These are phyloP conservation scores for Boleophthalmus pectinirostris DNA, from an alignment of 2,113 vertebrate species.

Conservation along the genomic window DNA sequence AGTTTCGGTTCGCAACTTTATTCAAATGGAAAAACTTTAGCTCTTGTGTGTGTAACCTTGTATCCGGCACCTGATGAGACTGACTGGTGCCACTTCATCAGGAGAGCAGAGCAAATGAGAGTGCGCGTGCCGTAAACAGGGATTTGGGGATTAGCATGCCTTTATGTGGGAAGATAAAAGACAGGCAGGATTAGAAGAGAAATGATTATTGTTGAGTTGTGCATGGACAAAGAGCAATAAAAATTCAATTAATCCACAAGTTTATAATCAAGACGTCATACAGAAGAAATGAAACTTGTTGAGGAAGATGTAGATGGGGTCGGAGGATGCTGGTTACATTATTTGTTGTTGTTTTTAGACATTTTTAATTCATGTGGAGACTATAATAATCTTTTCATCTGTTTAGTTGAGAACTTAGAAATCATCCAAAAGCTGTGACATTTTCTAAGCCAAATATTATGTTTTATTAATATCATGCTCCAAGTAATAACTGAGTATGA, in stretches of 20 bases:
- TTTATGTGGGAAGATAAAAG: slow-evolving; percentile 76
- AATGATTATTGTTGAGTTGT: slow-evolving; percentile 72
- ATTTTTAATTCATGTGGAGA: no score
- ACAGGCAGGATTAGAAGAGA: slow-evolving; percentile 66
- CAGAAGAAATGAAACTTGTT: slow-evolving; percentile 44
- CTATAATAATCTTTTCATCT: no score
- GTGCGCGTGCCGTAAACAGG: slow-evolving; percentile 66
- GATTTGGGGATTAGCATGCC: slow-evolving; percentile 73
- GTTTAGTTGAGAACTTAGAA: neutral
- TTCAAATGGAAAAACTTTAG: slow-evolving; percentile 22
- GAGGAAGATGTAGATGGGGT: slow-evolving; percentile 18
- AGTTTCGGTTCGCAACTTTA: slow-evolving; percentile 1
- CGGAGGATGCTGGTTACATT: neutral
- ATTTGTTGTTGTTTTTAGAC: no score
- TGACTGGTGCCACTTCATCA: slow-evolving; percentile 48
- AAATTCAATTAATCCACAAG: slow-evolving; percentile 69
- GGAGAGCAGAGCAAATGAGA: slow-evolving; percentile 54
- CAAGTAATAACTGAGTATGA: no score
- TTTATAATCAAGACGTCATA: slow-evolving; percentile 71
- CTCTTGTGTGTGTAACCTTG: slow-evolving; percentile 22
- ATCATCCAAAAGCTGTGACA: neutral
- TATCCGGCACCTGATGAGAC: slow-evolving; percentile 42
- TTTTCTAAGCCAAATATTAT: no score
- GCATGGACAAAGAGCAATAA: slow-evolving; percentile 72
- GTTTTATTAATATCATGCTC: no score